Conservation (phyloP, 2,888 invertebrate genomes). For the Diarsia mendica region DNA sequence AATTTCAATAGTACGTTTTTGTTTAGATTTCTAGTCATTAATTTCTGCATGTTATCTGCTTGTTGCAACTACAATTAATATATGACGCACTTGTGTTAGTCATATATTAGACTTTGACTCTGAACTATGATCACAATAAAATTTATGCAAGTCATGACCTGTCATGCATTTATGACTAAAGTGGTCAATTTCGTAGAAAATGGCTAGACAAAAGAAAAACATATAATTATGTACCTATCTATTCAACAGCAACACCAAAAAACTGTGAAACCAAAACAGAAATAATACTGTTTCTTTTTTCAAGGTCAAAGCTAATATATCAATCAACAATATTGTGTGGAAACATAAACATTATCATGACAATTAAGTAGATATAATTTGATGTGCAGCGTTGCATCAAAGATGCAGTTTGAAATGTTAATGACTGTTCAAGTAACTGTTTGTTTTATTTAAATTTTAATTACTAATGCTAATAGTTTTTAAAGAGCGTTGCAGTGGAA, state of each 20-base stretch:
- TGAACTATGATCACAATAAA: background rate
- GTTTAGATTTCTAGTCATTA: no score
- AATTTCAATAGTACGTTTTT: no score
- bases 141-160: background rate
- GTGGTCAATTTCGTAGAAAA: background rate
- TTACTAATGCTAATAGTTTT: no score
- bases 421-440: no score
- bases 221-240: background rate
- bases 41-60: no score
- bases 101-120: constrained; percentile 7
- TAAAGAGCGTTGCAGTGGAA: no score
- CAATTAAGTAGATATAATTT: background rate
- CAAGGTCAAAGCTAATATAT: constrained; percentile 17
- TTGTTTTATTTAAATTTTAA: no score
- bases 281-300: background rate
- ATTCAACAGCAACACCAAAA: no score
- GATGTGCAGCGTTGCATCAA: background rate
- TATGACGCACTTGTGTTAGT: no score
- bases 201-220: background rate
- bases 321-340: background rate
- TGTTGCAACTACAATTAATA: no score
- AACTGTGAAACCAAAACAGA: no score
- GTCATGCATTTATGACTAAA: background rate
- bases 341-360: background rate
- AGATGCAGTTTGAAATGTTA: no score